Evolutionary conservation across 2,113 vertebrate genomes (phyloP), one percentile per base, ranked within the genome.

Genomic region (Tyto alba): DNA sequence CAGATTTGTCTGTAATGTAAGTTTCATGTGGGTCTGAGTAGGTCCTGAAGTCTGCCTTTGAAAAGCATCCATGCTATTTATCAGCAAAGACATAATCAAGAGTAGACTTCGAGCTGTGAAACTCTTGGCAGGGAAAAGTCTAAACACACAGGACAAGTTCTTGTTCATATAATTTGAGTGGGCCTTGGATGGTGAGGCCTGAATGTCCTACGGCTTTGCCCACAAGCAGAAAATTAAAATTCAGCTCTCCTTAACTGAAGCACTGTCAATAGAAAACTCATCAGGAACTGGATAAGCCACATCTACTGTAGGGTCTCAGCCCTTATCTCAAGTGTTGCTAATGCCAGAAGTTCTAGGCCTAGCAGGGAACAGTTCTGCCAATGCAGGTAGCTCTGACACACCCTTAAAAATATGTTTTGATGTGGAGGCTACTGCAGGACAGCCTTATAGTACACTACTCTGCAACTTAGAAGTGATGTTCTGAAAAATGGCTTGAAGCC

Each of bases 341-440:
- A 53, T 47, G 41, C 17, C 68, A 15, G 18, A 89, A 63, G 29
- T 85, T 57, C 45, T 69, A 56, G 55, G 32, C 15, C 8, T 41
- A 63, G 3, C 20, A 90, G 63, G 16, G 48, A 68, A 90, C 7
- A 25, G 86, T 30, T 80, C 62, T 77, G 34, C 38, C 41, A 45
- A 34, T 62, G 10, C 34, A 89, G 48, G 30, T 48, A 84, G 40
- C 29, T 52, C 29, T 64, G 64, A 55, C 5, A 50, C 18, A 76
- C 10, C 62, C n/a, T 79, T 74, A 50, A 89, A 83, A 90, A 86
- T 68, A 38, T 23, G 8, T 66, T 96, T 83, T 77, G 27, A 84
- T 81, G 18, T 74, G 52, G 16, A 56, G 6, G 23, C 20, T 88
- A 41, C 29, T 3, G 1, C 62, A 64, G 47, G 60, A 84, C 50